Evolutionary conservation across 1,140 invertebrate genomes (phyloP), one percentile per base, ranked within the genome.

Genomic region (Atopsyche davidsoni): DNA sequence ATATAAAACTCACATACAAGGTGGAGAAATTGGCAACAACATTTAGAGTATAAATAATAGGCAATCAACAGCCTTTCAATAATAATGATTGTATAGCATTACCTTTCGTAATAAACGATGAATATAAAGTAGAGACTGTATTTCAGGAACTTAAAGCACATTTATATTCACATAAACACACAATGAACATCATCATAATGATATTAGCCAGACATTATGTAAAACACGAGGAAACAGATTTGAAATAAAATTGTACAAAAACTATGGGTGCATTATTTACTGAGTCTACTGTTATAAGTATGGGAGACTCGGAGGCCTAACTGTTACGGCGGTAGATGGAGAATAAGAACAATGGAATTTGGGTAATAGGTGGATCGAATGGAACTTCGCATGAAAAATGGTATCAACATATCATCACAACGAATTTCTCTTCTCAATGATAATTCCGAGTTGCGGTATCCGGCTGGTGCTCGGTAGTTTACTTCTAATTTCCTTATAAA

Each of bases 381-480:
- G 53, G 43, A 24, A 25, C 40, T 44, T 46, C 41, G 47, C 43
- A 35, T 55, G 53, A 55, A 55, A 50, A 55, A 55, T 50, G 53
- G 46, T 50, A 55, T 50, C 53, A 50, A 55, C 53, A 46, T 50
- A 55, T 50, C 43, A 55, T 50, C 47, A 28, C 38, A 55, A 23
- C 42, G 32, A 36, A 24, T 42, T 22, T 35, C 34, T 48, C 44
- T 36, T 17, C 32, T 16, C 16, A 4, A 28, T 42, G 10, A 47
- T 47, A 47, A 25, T 18, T 28, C 19, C 31, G 39, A 13, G 41
- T 49, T 39, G 31, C 7, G 46, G 17, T 35, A 32, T 49, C 25
- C 46, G 25, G n/a, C n/a, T n/a, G n/a, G n/a, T n/a, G n/a, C n/a
- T 41, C 25, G 31, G 41, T 41, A 49, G 7, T 41, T 49, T 34